phyloP scores from a whole-genome alignment of 2,888 invertebrate genomes.

The Acleris holmiana region DNA sequence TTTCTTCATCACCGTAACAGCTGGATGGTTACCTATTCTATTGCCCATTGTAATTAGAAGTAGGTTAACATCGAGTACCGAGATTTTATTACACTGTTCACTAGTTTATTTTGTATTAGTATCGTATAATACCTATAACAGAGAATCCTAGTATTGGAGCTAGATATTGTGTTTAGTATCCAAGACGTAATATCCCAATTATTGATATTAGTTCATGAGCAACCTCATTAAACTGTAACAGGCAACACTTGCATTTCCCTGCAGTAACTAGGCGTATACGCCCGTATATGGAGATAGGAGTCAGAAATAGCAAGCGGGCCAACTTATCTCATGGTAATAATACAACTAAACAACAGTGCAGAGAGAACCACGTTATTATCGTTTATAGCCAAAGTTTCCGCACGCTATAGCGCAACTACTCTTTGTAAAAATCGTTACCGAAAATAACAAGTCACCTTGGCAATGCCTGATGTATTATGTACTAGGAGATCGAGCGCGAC shows the following conservation, averaged over 20 bases:
- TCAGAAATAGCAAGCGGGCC: conserved; percentile 12
- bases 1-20: too few species aligned
- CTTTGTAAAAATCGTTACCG: conserved; percentile 14
- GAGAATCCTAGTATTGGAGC: too few species aligned
- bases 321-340: conserved; percentile 22
- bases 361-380: conserved; percentile 19
- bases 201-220: too few species aligned
- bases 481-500: conserved; percentile 12
- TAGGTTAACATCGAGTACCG: too few species aligned
- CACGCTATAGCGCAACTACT: conserved; percentile 4
- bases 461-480: neutral
- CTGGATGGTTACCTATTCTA: too few species aligned
- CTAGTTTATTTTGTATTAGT: too few species aligned
- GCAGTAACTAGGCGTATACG: conserved; percentile 1
- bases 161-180: too few species aligned
- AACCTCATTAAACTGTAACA: neutral
- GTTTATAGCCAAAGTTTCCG: conserved; percentile 27
- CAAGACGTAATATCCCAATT: too few species aligned
- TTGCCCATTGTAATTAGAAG: too few species aligned
- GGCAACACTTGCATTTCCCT: conserved; percentile 1
- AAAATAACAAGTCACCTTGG: conserved; percentile 19
- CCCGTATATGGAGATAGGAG: conserved; percentile 15
- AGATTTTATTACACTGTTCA: too few species aligned
- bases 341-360: conserved; percentile 25
- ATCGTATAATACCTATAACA: too few species aligned